Conservation (phyloP, 2,888 invertebrate genomes). For the Allophyes oxyacanthae region DNA sequence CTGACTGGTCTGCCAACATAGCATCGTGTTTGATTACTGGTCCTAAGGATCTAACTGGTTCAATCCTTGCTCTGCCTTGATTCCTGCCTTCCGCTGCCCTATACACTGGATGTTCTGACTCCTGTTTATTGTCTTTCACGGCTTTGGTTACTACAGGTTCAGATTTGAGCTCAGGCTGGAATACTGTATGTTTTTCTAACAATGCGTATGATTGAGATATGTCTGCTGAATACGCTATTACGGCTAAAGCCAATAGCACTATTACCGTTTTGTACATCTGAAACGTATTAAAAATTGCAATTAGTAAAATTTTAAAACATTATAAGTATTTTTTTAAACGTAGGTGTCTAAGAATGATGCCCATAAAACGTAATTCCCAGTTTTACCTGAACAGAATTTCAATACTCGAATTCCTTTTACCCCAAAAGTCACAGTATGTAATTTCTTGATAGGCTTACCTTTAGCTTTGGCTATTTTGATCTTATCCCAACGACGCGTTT, state of each 20-base stretch:
- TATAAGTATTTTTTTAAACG: no score
- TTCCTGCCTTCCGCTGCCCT: slow-evolving; percentile 67
- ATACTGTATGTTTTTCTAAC: slow-evolving; percentile 68
- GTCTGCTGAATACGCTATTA: slow-evolving; percentile 71
- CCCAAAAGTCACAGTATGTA: no score
- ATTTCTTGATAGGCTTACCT: slow-evolving; percentile 63
- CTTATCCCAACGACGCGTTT: slow-evolving; percentile 49
- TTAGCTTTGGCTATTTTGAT: slow-evolving; percentile 26
- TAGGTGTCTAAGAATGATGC: no score
- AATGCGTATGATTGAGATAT: slow-evolving; percentile 65
- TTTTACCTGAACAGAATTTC: no score
- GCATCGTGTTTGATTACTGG: slow-evolving; percentile 75
- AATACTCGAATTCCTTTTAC: no score
- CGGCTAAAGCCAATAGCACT: slow-evolving; percentile 59
- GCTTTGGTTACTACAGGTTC: slow-evolving; percentile 65
- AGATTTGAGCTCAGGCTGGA: slow-evolving; percentile 67
- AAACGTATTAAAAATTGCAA: slow-evolving; percentile 37
- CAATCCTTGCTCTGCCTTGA: slow-evolving; percentile 73
- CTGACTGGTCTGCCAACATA: slow-evolving; percentile 81
- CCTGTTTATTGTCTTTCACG: slow-evolving; percentile 62
- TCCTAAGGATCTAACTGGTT: slow-evolving; percentile 72
- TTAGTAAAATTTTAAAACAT: not conserved
- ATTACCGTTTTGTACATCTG: slow-evolving; percentile 74
- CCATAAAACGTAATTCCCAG: no score
- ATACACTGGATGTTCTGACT: slow-evolving; percentile 75